Evolutionary conservation across 2,888 invertebrate genomes (phyloP), one percentile per base, ranked within the genome.

Genomic region (Troilus luridus): DNA sequence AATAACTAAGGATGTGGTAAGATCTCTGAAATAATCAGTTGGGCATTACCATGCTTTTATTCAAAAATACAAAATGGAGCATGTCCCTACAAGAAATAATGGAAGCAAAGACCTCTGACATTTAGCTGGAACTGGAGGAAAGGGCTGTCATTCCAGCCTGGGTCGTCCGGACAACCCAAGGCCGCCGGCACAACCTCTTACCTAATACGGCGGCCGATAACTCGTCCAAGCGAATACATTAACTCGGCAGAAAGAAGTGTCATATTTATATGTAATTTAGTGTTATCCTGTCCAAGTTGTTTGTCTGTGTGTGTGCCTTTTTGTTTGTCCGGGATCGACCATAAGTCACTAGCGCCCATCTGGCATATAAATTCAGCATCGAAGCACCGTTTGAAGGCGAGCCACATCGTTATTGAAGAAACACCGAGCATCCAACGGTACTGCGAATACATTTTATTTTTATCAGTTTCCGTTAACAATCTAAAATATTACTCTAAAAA

Each of bases 121-220:
- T 85, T 85, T 85, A 56, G 12, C 21, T 3, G n/a, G 21, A 77
- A 67, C 24, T 54, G 81, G 12, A 56, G 85, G n/a, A 85, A 85
- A n/a, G 85, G n/a, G 85, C n/a, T 85, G 85, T 85, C 56, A 58
- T 58, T n/a, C 56, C 56, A 17, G 56, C 7, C n/a, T 56, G 56
- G 85, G 85, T 85, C 56, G 56, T 85, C 56, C 56, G 56, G 12
- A 7, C 19, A 56, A 1, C 41, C 85, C 85, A 85, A 85, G 85
- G 85, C 54, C 85, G 85, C 56, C 85, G 12, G 41, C 85, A n/a
- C 54, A 12, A 85, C 85, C 85, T 56, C n/a, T 85, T 85, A 58
- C 85, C 85, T 85, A 85, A 85, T n/a, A 11, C n/a, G n/a, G n/a
- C 85, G 1, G 56, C 3, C 85, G 85, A 58, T 5, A 56, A 56